A percentile compares a stretch with the other conserved stretches of the same genome.
These are phyloP conservation scores for Andrena minutula DNA, from an alignment of 2,888 invertebrate species.

Conservation along the genomic window DNA sequence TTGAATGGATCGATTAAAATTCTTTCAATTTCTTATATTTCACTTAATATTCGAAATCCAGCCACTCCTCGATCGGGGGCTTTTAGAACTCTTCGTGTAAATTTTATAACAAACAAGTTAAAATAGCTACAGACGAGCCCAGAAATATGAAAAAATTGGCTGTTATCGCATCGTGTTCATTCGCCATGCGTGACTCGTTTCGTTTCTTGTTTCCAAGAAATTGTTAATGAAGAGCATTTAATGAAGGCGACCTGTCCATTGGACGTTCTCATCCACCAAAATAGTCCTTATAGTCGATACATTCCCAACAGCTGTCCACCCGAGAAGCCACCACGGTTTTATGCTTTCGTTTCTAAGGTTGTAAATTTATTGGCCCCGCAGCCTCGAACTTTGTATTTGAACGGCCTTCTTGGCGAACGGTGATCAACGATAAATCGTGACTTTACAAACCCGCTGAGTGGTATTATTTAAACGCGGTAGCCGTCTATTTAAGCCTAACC, in stretches of 20 bases:
- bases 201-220: too few relatives aligned
- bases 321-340: conserved; percentile 62
- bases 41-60: too few relatives aligned
- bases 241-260: background rate
- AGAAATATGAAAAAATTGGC: too few relatives aligned
- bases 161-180: too few relatives aligned
- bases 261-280: conserved; percentile 10
- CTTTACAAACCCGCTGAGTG: conserved; percentile 78
- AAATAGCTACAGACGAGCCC: too few relatives aligned
- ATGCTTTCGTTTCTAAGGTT: conserved; percentile 78
- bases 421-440: conserved; percentile 82
- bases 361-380: conserved; percentile 79
- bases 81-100: too few relatives aligned
- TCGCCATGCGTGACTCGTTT: too few relatives aligned
- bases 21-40: too few relatives aligned
- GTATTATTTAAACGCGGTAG: conserved; percentile 79
- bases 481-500: conserved; percentile 78
- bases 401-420: conserved; percentile 79
- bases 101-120: too few relatives aligned
- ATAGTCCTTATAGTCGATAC: background rate
- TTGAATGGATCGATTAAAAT: too few relatives aligned
- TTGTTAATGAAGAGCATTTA: too few relatives aligned
- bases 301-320: background rate
- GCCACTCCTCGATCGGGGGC: too few relatives aligned
- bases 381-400: conserved; percentile 78